phyloP scores from a whole-genome alignment of 2,888 invertebrate genomes.

The Sipunculus nudus region DNA sequence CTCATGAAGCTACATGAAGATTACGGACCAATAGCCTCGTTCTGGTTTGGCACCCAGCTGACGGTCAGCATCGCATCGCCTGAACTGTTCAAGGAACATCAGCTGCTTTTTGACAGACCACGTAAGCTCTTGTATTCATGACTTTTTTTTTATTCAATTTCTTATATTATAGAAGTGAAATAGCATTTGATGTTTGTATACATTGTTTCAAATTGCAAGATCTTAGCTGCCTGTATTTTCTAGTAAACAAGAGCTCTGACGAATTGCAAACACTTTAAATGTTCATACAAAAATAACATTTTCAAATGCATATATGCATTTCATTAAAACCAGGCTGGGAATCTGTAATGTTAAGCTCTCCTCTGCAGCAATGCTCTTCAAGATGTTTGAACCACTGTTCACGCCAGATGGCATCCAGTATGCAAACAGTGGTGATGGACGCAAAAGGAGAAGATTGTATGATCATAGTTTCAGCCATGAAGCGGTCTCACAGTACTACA shows the following conservation, averaged over 20 bases:
- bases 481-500: constrained; percentile 28
- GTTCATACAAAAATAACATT: too few species aligned
- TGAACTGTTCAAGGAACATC: constrained; percentile 61
- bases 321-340: too few species aligned
- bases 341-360: too few species aligned
- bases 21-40: constrained; percentile 65
- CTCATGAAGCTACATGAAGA: constrained; percentile 59
- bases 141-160: background rate
- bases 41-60: constrained; percentile 63
- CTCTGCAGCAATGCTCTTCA: constrained; percentile 54
- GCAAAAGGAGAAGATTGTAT: constrained; percentile 49
- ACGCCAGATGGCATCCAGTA: constrained; percentile 51
- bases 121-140: constrained; percentile 45
- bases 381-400: constrained; percentile 52
- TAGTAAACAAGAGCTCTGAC: too few species aligned
- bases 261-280: too few species aligned
- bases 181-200: too few species aligned
- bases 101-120: constrained; percentile 63
- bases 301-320: too few species aligned
- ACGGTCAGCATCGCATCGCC: constrained; percentile 65
- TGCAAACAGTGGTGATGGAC: constrained; percentile 57
- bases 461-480: constrained; percentile 49
- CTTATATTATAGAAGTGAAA: too few species aligned
- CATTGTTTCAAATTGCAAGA: too few species aligned
- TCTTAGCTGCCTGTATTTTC: too few species aligned